Conservation (phyloP, 2,113 vertebrate genomes). For the Cryptotis parvus region DNA sequence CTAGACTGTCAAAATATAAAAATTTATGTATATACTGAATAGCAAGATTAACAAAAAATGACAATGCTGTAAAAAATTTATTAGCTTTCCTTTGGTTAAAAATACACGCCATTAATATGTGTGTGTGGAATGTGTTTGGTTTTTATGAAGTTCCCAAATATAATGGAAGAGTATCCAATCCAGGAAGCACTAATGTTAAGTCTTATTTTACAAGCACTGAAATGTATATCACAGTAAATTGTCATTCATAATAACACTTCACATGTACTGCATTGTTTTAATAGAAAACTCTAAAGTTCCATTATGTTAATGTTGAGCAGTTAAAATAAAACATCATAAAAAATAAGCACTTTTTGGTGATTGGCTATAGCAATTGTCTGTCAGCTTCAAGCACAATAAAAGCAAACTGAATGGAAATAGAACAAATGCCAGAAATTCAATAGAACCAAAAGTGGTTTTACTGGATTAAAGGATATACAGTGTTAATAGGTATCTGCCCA, state of each 20-base stretch:
- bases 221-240: slow-evolving; percentile 78
- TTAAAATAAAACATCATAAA: slow-evolving; percentile 85
- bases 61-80: neutral
- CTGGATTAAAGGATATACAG: slow-evolving; percentile 36
- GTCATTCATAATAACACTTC: slow-evolving; percentile 78
- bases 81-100: slow-evolving; percentile 48
- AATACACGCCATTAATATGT: neutral
- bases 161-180: slow-evolving; percentile 58
- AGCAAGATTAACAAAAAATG: slow-evolving; percentile 12
- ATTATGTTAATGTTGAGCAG: slow-evolving; percentile 85
- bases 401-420: slow-evolving; percentile 53
- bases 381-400: slow-evolving; percentile 80
- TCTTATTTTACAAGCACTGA: slow-evolving; percentile 76
- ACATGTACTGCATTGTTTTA: slow-evolving; percentile 78
- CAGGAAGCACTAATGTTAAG: slow-evolving; percentile 69
- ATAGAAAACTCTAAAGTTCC: slow-evolving; percentile 85
- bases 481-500: neutral
- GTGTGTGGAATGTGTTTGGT: neutral
- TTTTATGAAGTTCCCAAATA: slow-evolving; percentile 65
- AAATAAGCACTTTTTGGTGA: slow-evolving; percentile 84
- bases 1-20: neutral
- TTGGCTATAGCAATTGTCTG: slow-evolving; percentile 82
- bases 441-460: neutral
- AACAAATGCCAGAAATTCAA: slow-evolving; percentile 53
- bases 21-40: neutral